Evolutionary conservation across 2,797 vertebrate genomes (phyloP), one percentile per base, ranked within the genome.

Genomic region (Odontamblyopus rebecca): DNA sequence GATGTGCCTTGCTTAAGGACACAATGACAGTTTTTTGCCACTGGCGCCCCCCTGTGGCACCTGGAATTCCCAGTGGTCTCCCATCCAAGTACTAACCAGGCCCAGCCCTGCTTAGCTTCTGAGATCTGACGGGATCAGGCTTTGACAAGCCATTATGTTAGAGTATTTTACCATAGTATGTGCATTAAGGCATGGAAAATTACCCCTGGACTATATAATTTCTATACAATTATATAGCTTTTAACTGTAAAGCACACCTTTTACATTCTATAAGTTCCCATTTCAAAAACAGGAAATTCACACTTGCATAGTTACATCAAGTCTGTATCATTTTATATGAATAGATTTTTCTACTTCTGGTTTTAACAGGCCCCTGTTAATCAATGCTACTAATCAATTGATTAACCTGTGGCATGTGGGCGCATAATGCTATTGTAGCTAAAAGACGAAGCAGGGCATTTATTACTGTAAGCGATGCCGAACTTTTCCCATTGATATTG

Each of bases 371-470:
- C 53, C 51, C n/a, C 9, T 19, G 67, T 81, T 73, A 84, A 85
- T 86, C 82, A 80, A 70, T 87, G 71, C 67, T 32, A 53, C 27
- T 53, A 77, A 79, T 69, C 61, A 0, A 79, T 70, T 74, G 35
- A 82, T 81, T 69, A 75, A 81, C 79, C 65, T 74, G 69, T 63
- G 53, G 61, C n/a, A 15, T 32, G 57, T 27, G 48, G 38, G 61
- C 60, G 8, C 1, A 7, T 3, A 3, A 29, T 69, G 62, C 48
- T 60, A 30, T 71, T 44, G 57, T n/a, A 59, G 50, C 50, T 29
- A 44, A 77, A 19, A 66, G 51, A 66, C 1, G 6, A 15, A 27
- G 23, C 0, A 9, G 60, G 38, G 56, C 23, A 44, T 59, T 67
- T 38, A 35, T 57, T 23, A 51, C 27, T 16, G 51, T 23, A 16